Conservation (phyloP, 2,797 vertebrate genomes). For the Gorsachius magnificus region DNA sequence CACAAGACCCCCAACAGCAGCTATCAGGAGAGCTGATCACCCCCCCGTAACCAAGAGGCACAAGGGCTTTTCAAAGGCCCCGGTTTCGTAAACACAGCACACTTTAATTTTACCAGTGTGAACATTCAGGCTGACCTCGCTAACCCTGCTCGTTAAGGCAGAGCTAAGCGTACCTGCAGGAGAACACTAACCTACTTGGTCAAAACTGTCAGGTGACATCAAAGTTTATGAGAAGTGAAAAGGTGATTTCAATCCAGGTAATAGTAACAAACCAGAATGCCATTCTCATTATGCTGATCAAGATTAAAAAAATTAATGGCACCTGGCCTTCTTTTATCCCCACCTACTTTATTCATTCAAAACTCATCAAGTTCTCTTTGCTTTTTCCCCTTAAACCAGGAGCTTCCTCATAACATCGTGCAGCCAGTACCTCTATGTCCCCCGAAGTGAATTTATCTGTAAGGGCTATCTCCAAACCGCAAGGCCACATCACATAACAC, state of each 20-base stretch:
- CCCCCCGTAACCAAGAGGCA: no score
- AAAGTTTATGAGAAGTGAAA: background rate
- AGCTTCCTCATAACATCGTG: accelerated
- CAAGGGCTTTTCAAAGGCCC: background rate
- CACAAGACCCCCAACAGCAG: background rate
- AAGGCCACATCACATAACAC: background rate
- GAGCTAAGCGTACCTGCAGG: background rate
- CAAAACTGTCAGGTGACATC: accelerated
- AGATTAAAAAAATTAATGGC: background rate
- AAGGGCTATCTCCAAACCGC: background rate
- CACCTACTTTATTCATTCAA: background rate
- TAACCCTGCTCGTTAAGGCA: background rate
- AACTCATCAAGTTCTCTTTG: background rate
- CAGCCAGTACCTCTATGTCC: background rate
- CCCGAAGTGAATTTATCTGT: no score
- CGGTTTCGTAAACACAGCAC: accelerated
- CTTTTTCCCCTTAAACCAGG: background rate
- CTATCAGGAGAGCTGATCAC: background rate
- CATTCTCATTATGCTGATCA: background rate
- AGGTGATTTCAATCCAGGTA: background rate
- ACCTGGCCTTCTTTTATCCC: background rate
- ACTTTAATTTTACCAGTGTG: background rate
- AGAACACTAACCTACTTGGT: background rate
- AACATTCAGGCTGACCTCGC: background rate
- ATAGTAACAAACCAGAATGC: background rate